Evolutionary conservation across 2,888 invertebrate genomes (phyloP), one percentile per base, ranked within the genome.

Genomic region (Aphidius colemani): DNA sequence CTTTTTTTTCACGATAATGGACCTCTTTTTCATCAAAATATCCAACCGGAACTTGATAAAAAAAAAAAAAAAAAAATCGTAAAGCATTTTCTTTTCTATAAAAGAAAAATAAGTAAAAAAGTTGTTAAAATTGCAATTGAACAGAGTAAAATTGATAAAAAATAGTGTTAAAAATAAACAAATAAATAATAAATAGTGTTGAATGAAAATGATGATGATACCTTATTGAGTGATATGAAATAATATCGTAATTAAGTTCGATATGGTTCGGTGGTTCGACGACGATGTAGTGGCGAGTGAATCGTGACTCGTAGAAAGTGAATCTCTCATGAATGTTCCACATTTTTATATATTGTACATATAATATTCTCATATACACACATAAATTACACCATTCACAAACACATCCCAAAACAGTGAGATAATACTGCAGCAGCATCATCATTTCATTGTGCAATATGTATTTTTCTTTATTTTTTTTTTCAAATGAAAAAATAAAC

Each of bases 241-340:
- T 18, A 46, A 60, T n/a, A 18, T 18, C 13, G 13, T 18, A 18
- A 18, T 18, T 18, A n/a, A 44, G 48, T 41, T 48, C 39, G 41
- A 60, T 46, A 53, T 60, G 45, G 6, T 59, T 43, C 45, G 58
- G 55, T n/a, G 40, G 18, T 18, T 13, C 51, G 41, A 56, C 48
- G 39, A 40, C 43, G 46, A 59, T 63, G 51, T 58, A 62, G 58
- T 44, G 18, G 59, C 66, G 63, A 62, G 67, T 66, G 65, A 65
- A 58, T 67, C 66, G 67, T 62, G 65, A 70, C 67, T 61, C 64
- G 67, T 73, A 74, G 75, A 75, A 75, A 75, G 75, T 72, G 69
- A 68, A 69, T 69, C 68, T 65, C 62, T 66, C 57, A 61, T 64
- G 63, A 71, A 70, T 71, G 72, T 72, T 74, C 73, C 71, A 71